A percentile compares a stretch with the other conserved stretches of the same genome.
phyloP scores from a whole-genome alignment of 2,113 vertebrate species.

The Saguinus imperator region DNA sequence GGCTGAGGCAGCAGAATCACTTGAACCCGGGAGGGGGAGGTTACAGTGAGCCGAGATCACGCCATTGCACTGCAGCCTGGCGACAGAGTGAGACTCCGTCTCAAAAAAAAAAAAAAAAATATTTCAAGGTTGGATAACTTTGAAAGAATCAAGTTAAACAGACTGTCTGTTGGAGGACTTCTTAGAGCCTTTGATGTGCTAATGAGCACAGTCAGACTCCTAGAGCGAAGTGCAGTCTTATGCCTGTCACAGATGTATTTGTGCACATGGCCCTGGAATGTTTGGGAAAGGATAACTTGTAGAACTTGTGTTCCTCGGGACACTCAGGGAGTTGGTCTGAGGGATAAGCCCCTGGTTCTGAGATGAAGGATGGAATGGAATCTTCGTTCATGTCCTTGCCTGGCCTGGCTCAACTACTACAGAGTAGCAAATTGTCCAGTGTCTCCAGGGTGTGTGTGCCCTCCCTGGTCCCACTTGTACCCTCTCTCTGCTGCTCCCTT shows the following conservation, averaged over 20 bases:
- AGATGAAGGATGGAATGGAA: neutral
- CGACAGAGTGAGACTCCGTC: no score
- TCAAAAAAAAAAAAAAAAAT: neutral
- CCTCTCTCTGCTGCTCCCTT: neutral
- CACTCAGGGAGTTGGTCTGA: neutral
- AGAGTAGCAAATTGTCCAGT: neutral
- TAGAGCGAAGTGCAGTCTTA: no score
- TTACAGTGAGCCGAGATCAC: no score
- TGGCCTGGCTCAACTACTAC: accelerated
- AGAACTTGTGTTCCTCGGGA: neutral
- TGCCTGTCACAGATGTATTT: neutral
- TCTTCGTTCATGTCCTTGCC: neutral
- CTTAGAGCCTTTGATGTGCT: constrained; percentile 17
- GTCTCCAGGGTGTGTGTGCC: neutral
- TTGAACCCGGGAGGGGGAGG: no score
- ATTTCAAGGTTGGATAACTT: neutral
- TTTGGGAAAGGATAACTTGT: neutral
- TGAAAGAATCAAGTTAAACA: neutral
- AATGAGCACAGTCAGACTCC: neutral
- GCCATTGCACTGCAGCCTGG: no score
- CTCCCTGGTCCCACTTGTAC: neutral
- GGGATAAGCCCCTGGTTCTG: neutral
- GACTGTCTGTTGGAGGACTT: neutral
- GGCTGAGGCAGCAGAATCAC: no score
- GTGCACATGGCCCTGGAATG: neutral